Conservation (phyloP, 2,113 vertebrate species). For the Periophthalmodon schlosseri region DNA sequence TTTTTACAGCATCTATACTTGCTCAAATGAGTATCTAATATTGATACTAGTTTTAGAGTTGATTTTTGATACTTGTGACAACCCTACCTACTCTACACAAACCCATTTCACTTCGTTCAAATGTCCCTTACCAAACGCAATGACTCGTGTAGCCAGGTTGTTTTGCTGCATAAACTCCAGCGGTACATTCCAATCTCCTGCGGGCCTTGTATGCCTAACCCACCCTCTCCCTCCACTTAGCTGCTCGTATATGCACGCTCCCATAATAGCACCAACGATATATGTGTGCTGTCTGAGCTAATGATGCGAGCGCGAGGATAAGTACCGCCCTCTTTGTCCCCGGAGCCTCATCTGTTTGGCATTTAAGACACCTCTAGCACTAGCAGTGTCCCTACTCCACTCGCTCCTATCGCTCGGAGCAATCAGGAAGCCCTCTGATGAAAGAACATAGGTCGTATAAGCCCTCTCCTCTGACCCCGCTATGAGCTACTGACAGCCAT, state of each 20-base stretch:
- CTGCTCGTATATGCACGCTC: neutral
- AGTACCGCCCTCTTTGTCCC: conserved; percentile 24
- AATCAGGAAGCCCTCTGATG: conserved; percentile 42
- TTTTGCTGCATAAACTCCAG: neutral
- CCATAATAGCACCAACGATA: conserved; percentile 10
- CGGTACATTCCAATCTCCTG: neutral
- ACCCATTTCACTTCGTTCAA: neutral
- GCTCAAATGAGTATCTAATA: too few relatives aligned
- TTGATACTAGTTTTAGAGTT: too few relatives aligned
- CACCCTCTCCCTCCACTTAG: neutral
- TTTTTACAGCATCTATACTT: too few relatives aligned
- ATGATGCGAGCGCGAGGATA: conserved; percentile 36
- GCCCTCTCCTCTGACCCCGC: conserved; percentile 29
- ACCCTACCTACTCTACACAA: neutral
- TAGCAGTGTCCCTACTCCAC: conserved; percentile 37
- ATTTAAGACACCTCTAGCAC: conserved; percentile 24
- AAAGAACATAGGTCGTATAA: conserved; percentile 17
- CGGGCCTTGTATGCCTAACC: neutral
- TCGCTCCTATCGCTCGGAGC: conserved; percentile 48
- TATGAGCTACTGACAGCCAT: conserved; percentile 18
- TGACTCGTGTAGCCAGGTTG: neutral
- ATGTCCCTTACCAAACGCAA: neutral
- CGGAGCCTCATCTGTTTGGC: conserved; percentile 8
- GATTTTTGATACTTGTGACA: too few relatives aligned
- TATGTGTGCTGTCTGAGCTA: conserved; percentile 10